A percentile compares a stretch with the other conserved stretches of the same genome.
Evolutionary conservation across 2,797 vertebrate genomes (phyloP).

Genomic region (Microctenopoma stevenorrisi): DNA sequence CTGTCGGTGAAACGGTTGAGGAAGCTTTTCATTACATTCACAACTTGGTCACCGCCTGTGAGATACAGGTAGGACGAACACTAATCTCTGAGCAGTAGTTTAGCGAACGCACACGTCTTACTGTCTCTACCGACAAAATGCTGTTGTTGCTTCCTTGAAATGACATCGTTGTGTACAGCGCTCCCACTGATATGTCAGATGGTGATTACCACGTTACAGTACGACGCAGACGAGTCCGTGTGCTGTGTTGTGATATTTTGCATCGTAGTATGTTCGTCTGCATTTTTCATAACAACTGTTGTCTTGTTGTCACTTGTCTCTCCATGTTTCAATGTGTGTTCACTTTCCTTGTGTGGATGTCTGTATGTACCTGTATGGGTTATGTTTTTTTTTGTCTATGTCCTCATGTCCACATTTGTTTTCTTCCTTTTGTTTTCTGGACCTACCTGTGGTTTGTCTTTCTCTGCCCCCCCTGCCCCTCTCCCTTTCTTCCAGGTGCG

Average conservation of each 20-base stretch:
- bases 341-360: slow-evolving; percentile 30
- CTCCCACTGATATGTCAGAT: background rate
- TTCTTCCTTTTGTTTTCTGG: slow-evolving; percentile 23
- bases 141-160: background rate
- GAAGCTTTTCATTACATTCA: slow-evolving; percentile 98
- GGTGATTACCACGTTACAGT: background rate
- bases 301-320: slow-evolving; percentile 40
- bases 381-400: background rate
- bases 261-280: slow-evolving; percentile 31
- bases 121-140: background rate
- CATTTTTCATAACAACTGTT: slow-evolving; percentile 42
- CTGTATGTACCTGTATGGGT: slow-evolving; percentile 1
- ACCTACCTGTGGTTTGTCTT: slow-evolving; percentile 22
- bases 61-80: slow-evolving; percentile 91
- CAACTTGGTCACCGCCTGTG: slow-evolving; percentile 95
- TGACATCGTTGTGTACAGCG: too few relatives aligned
- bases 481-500: slow-evolving; percentile 86
- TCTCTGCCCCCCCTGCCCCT: background rate
- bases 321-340: slow-evolving; percentile 30
- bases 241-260: slow-evolving; percentile 12
- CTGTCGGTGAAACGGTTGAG: slow-evolving; percentile 94
- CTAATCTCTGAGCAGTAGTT: background rate
- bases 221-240: too few relatives aligned
- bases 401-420: slow-evolving; percentile 12
- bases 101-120: background rate